Conservation (phyloP, 2,888 invertebrate genomes). For the Crematogaster levior region DNA sequence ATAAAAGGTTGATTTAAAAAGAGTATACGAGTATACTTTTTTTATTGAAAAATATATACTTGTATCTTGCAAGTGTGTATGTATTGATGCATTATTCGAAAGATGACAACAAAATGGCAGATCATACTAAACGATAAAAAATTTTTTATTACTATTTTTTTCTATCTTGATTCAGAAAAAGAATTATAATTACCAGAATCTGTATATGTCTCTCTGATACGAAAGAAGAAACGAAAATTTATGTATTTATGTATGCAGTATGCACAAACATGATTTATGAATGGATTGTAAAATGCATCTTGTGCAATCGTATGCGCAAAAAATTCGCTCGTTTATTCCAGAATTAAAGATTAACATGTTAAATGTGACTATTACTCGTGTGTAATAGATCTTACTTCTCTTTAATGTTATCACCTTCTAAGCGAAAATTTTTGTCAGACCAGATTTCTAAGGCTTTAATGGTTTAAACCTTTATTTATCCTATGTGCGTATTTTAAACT, state of each 20-base stretch:
- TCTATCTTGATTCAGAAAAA: not conserved
- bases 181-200: not conserved
- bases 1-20: not conserved
- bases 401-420: not conserved
- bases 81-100: not conserved
- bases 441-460: not conserved
- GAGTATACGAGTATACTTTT: too few relatives aligned
- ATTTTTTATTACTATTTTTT: not conserved
- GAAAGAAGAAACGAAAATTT: not conserved
- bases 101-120: not conserved
- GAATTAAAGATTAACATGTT: conserved; percentile 7
- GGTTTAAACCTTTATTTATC: not conserved
- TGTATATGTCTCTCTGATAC: not conserved
- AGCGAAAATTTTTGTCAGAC: not conserved
- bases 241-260: not conserved
- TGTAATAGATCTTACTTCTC: not conserved
- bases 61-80: not conserved
- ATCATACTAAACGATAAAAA: not conserved
- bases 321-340: conserved; percentile 6
- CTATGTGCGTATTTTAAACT: not conserved
- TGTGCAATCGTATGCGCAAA: not conserved
- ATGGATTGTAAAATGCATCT: not conserved
- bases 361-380: not conserved
- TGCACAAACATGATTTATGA: not conserved
- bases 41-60: not conserved